Percentiles rank a stretch among this genome's conserved stretches.
Conservation (phyloP, 2,113 vertebrate genomes). For the Callopanchax toddi region DNA sequence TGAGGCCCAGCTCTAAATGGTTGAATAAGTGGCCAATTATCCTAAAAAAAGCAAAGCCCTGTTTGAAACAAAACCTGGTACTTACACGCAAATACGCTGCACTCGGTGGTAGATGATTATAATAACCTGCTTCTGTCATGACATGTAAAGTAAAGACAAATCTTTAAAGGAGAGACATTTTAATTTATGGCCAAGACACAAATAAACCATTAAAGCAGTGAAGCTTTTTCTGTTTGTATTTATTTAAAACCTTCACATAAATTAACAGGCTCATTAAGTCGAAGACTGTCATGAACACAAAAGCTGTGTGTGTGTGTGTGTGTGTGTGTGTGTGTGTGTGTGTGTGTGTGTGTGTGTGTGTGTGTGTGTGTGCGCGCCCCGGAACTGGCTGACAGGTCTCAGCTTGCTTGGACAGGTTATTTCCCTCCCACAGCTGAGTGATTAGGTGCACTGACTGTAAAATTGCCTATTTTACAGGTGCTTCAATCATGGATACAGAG, state of each 20-base stretch:
- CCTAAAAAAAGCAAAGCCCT: conserved; percentile 34
- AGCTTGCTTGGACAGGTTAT: conserved; percentile 68
- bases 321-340: background rate
- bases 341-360: background rate
- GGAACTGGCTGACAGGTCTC: conserved; percentile 50
- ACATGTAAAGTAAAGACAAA: conserved; percentile 40
- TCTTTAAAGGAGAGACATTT: conserved; percentile 13
- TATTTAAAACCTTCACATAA: conserved; percentile 17
- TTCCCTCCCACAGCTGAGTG: conserved; percentile 75
- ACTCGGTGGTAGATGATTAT: conserved; percentile 21
- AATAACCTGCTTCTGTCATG: conserved; percentile 44
- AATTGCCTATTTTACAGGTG: conserved; percentile 81
- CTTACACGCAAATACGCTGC: conserved; percentile 1
- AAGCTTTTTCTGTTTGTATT: conserved; percentile 15
- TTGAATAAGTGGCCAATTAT: conserved; percentile 61
- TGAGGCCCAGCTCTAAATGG: conserved; percentile 20
- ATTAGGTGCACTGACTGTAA: conserved; percentile 74
- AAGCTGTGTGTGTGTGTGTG: background rate
- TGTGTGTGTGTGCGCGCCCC: background rate
- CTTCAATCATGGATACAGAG: conserved; percentile 71
- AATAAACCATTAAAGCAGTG: background rate
- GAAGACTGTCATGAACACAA: conserved; percentile 9
- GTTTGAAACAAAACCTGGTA: conserved; percentile 20
- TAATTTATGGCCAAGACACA: conserved; percentile 13
- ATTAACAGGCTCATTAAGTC: background rate